Conservation (phyloP, 2,888 invertebrate genomes). For the Serripes groenlandicus region DNA sequence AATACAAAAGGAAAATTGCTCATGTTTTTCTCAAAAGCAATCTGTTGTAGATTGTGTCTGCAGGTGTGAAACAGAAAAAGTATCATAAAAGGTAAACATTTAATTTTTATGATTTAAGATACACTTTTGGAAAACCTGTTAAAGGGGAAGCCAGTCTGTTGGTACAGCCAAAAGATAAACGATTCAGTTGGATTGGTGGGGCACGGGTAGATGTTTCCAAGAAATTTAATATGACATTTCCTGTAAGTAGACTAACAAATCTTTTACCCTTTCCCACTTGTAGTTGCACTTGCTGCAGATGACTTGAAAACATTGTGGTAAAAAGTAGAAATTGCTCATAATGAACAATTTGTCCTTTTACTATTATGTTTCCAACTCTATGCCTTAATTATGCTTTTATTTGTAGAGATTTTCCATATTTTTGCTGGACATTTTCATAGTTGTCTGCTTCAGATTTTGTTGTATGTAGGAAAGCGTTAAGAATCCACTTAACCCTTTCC, state of each 20-base stretch:
- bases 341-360: neutral
- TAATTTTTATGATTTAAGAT: no score
- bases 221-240: constrained; percentile 1
- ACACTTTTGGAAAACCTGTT: constrained; percentile 80
- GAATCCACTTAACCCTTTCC: no score
- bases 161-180: constrained; percentile 47
- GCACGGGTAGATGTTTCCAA: neutral
- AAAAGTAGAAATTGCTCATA: neutral
- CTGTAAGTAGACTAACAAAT: constrained; percentile 11
- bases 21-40: no score
- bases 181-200: constrained; percentile 4
- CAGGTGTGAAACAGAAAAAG: no score
- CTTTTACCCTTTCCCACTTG: neutral
- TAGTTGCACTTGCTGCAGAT: neutral
- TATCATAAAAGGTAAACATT: no score
- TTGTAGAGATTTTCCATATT: no score
- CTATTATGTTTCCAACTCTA: neutral
- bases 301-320: neutral
- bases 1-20: no score
- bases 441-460: neutral
- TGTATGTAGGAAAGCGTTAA: no score
- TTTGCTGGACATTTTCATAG: no score
- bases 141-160: constrained; percentile 72
- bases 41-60: no score
- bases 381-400: no score